Conservation (phyloP, 2,888 invertebrate species). For the Microplitis manilae region DNA sequence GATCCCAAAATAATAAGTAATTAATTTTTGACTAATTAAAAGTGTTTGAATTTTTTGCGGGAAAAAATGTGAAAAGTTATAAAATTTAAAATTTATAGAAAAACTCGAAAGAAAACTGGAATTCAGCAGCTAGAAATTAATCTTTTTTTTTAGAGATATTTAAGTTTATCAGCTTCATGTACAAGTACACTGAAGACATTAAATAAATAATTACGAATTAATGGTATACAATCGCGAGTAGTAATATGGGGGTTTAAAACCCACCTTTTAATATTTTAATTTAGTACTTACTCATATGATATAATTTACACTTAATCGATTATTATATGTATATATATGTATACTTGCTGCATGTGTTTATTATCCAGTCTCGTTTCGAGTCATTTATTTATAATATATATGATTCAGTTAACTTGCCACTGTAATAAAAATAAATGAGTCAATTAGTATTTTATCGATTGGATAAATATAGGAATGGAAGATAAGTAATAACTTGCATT, state of each 20-base stretch:
- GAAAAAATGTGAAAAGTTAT: neutral
- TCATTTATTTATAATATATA: neutral
- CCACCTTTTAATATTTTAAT: slow-evolving; percentile 6
- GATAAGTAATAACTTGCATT: neutral
- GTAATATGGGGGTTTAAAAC: neutral
- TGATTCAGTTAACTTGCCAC: slow-evolving; percentile 42
- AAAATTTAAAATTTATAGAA: neutral
- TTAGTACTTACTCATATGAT: slow-evolving; percentile 18
- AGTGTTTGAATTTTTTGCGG: neutral
- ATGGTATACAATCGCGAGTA: neutral
- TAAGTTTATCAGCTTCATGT: neutral
- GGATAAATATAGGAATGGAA: neutral
- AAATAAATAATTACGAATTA: slow-evolving; percentile 1
- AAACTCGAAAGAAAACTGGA: slow-evolving; percentile 16
- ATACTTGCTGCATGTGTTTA: neutral
- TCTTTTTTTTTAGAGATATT: neutral
- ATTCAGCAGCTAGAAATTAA: neutral
- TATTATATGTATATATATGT: neutral
- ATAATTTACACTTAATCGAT: slow-evolving; percentile 19
- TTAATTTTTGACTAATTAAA: neutral
- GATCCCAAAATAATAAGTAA: slow-evolving; percentile 3
- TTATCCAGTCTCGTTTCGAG: slow-evolving; percentile 12
- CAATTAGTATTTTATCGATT: neutral
- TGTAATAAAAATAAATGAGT: slow-evolving; percentile 25
- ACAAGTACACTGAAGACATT: neutral